Percentiles rank a stretch among this genome's conserved stretches.
phyloP scores from a whole-genome alignment of 1,140 invertebrate genomes.

The Macrosteles quadrilineatus region DNA sequence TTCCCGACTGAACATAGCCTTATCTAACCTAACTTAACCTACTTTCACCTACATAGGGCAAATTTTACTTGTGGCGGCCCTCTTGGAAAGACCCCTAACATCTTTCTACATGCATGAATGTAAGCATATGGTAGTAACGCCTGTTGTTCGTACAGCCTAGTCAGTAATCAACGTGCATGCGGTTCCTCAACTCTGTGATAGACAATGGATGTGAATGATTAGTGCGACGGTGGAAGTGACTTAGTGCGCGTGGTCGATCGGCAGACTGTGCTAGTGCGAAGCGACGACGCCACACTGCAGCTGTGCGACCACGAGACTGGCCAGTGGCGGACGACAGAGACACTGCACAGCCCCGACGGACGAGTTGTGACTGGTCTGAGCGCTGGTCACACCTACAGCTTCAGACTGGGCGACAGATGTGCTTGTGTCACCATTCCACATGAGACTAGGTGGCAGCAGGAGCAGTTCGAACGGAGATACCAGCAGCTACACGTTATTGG shows the following conservation, averaged over 20 bases:
- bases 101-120: too few species aligned
- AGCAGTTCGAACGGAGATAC: constrained; percentile 57
- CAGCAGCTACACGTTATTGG: constrained; percentile 66
- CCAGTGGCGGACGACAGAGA: constrained; percentile 43
- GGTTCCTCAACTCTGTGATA: not conserved
- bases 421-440: not conserved
- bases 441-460: constrained; percentile 44
- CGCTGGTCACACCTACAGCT: constrained; percentile 68
- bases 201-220: not conserved
- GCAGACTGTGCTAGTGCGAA: constrained; percentile 48
- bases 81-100: too few species aligned
- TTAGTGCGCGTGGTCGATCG: constrained; percentile 39
- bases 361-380: constrained; percentile 46
- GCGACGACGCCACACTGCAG: constrained; percentile 49
- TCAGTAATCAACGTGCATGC: constrained; percentile 30
- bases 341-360: constrained; percentile 44
- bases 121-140: too few species aligned
- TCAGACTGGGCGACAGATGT: constrained; percentile 58
- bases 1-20: too few species aligned
- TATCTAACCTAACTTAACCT: too few species aligned
- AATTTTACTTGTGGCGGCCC: too few species aligned
- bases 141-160: constrained; percentile 34
- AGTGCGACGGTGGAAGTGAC: constrained; percentile 20
- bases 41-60: too few species aligned
- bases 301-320: constrained; percentile 7